Percentiles rank a stretch among this genome's conserved stretches.
These are phyloP conservation scores for Bellardia pandia DNA, from an alignment of 2,888 invertebrate genomes.

Conservation along the genomic window DNA sequence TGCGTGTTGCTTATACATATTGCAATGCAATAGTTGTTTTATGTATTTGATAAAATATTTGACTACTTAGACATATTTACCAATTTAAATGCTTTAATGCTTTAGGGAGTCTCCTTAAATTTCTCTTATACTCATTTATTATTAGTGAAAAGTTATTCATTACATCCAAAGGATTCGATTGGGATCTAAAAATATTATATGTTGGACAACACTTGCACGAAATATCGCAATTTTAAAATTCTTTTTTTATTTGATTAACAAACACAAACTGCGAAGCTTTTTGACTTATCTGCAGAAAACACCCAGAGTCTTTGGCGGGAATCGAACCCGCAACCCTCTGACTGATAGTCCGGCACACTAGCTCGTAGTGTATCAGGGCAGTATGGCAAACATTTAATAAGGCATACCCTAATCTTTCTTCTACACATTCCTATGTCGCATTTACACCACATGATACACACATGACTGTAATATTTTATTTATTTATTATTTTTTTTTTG, in stretches of 20 bases:
- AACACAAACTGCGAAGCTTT: no score
- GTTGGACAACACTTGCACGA: no score
- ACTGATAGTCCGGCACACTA: no score
- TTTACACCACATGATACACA: conserved; percentile 9
- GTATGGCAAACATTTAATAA: not conserved
- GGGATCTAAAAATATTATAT: no score
- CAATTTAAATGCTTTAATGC: not conserved
- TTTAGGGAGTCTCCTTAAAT: conserved; percentile 6
- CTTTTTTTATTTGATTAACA: no score
- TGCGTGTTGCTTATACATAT: not conserved
- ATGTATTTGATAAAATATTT: not conserved
- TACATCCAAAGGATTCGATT: no score
- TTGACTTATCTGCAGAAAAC: no score
- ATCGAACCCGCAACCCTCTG: no score
- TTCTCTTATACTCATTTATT: not conserved
- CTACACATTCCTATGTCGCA: not conserved
- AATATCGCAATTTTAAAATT: no score
- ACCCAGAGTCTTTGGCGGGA: no score
- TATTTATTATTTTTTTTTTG: not conserved
- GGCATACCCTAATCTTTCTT: conserved; percentile 16
- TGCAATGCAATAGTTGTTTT: not conserved
- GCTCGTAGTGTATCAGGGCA: no score
- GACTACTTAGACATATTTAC: not conserved
- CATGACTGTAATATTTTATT: not conserved
- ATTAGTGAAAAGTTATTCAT: no score